phyloP scores from a whole-genome alignment of 2,888 invertebrate genomes.

The Gari tellinella region DNA sequence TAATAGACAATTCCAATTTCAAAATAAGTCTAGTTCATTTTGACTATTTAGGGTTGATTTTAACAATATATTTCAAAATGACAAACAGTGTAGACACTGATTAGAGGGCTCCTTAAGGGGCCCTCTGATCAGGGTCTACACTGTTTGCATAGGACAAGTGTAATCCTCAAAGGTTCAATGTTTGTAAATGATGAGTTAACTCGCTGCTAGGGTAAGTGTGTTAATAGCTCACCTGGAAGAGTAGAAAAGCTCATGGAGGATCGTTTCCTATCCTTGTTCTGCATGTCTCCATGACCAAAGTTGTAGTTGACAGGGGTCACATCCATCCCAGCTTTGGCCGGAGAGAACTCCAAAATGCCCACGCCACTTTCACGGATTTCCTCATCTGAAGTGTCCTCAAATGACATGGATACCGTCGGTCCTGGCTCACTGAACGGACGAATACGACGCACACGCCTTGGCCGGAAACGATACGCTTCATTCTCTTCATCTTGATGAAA shows the following conservation, averaged over 20 bases:
- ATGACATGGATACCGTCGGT: constrained; percentile 73
- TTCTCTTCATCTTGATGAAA: constrained; percentile 34
- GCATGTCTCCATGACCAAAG: constrained; percentile 43
- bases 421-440: constrained; percentile 75
- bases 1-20: too few species aligned
- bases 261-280: constrained; percentile 65
- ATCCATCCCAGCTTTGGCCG: constrained; percentile 94
- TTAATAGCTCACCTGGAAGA: constrained; percentile 77
- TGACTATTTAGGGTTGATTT: too few species aligned
- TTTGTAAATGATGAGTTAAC: too few species aligned
- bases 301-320: constrained; percentile 92
- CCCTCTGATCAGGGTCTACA: too few species aligned
- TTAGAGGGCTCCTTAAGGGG: too few species aligned
- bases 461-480: constrained; percentile 65
- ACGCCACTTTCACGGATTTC: constrained; percentile 83
- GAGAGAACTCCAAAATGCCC: constrained; percentile 90
- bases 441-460: constrained; percentile 60
- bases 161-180: too few species aligned
- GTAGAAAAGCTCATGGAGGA: constrained; percentile 71
- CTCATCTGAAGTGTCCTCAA: constrained; percentile 81
- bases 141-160: too few species aligned
- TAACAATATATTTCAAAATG: too few species aligned
- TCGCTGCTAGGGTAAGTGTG: too few species aligned
- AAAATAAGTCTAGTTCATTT: too few species aligned
- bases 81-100: too few species aligned